A percentile compares a stretch with the other conserved stretches of the same genome.
Evolutionary conservation across 1,140 invertebrate genomes (phyloP).

Genomic region (Plodia interpunctella): DNA sequence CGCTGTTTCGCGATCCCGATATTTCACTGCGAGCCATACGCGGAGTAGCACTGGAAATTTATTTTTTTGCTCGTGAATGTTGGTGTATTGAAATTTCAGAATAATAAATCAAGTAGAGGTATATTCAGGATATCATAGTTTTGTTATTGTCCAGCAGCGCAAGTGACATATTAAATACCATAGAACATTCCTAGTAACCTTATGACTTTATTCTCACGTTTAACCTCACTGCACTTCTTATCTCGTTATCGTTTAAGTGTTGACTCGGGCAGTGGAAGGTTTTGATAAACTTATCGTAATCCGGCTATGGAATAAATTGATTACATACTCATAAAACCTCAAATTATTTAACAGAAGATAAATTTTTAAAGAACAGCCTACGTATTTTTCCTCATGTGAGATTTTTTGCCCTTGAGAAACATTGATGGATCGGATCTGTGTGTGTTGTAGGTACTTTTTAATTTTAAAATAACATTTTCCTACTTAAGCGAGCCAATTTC

Average conservation of each 20-base stretch:
- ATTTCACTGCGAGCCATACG: slow-evolving; percentile 66
- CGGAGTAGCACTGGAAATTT: slow-evolving; percentile 46
- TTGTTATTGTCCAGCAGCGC: too few species aligned
- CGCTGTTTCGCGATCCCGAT: slow-evolving; percentile 70
- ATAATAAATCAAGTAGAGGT: too few species aligned
- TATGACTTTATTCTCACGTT: background rate
- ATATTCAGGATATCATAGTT: too few species aligned
- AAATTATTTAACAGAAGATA: too few species aligned
- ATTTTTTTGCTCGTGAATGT: background rate
- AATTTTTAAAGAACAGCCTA: too few species aligned
- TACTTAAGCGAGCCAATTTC: slow-evolving; percentile 59
- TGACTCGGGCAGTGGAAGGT: background rate
- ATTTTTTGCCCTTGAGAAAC: too few species aligned
- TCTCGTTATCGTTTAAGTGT: background rate
- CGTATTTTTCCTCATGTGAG: too few species aligned
- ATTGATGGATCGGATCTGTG: too few species aligned
- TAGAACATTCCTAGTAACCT: background rate
- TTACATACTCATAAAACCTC: background rate
- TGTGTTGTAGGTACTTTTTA: too few species aligned
- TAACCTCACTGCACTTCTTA: slow-evolving; percentile 6
- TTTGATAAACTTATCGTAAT: slow-evolving; percentile 10
- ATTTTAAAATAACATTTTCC: too few species aligned
- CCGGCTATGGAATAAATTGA: background rate
- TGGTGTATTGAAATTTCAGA: too few species aligned
- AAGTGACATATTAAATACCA: background rate